phyloP scores from a whole-genome alignment of 1,140 invertebrate genomes.

The Catajapyx aquilonaris region DNA sequence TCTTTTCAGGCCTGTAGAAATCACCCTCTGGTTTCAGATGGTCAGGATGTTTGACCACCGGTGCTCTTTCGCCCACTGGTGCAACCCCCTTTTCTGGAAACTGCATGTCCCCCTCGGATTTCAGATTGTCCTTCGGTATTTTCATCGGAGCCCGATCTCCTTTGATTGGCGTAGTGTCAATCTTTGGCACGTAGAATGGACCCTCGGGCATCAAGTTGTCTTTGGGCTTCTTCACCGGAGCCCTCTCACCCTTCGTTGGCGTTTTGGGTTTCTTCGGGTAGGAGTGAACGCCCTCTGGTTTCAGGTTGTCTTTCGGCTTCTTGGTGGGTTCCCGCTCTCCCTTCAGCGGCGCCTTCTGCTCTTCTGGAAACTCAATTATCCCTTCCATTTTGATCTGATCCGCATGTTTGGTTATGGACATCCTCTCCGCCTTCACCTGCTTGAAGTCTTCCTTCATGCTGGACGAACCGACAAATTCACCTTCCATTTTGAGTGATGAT shows the following conservation, averaged over 20 bases:
- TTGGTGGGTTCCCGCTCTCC: conserved; percentile 7
- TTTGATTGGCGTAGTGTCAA: neutral
- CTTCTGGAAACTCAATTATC: neutral
- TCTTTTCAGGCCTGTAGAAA: no score
- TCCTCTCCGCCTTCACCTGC: neutral
- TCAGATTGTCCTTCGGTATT: conserved; percentile 26
- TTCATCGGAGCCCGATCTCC: conserved; percentile 6
- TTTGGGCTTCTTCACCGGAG: conserved; percentile 25
- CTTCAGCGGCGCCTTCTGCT: neutral
- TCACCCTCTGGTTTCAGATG: conserved; percentile 30
- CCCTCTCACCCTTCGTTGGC: conserved; percentile 26
- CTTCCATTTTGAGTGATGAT: conserved; percentile 14
- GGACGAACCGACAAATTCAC: conserved; percentile 13
- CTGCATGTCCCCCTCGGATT: conserved; percentile 30
- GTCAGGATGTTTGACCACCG: conserved; percentile 25
- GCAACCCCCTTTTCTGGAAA: conserved; percentile 17
- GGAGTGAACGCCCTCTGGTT: neutral
- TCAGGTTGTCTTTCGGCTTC: conserved; percentile 3
- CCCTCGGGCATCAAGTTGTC: conserved; percentile 35
- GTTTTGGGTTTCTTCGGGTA: conserved; percentile 9
- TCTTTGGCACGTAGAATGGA: neutral
- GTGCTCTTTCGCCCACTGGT: conserved; percentile 18
- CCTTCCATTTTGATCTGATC: neutral
- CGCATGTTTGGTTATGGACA: neutral
- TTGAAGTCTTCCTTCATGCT: neutral